Evolutionary conservation across 2,888 invertebrate genomes (phyloP), one percentile per base, ranked within the genome.

Genomic region (Pilophorus perplexus): DNA sequence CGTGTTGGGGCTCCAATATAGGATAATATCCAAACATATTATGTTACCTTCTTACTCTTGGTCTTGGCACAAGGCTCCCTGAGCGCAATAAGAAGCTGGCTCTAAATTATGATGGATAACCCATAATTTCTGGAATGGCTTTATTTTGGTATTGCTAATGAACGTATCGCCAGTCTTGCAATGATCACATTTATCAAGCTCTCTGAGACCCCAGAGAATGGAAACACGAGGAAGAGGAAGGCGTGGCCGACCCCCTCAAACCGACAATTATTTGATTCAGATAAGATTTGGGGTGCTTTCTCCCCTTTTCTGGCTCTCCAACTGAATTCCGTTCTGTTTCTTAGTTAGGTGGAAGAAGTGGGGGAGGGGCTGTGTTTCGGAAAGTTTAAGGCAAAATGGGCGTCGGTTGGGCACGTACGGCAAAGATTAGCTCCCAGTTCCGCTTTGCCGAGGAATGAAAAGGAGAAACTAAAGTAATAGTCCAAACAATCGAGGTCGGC

Each of bases 201-300:
- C n/a, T n/a, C n/a, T 55, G 38, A 23, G 25, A 22, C 14, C 25
- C 20, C 14, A 2, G 46, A 5, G 46, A 25, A 46, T 23, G 14
- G 46, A 46, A 46, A 46, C 14, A 46, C 46, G 46, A 46, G 46
- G 46, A 46, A 23, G 23, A 20, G 20, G 33, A 18, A 59, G 59
- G 59, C 59, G 59, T 59, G 59, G 40, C 59, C 59, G 20, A 1
- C 38, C 18, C 14, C 22, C 16, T 59, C 59, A 59, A 42, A 59
- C 59, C 59, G 23, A 59, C 59, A 40, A 59, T 59, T 59, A 59
- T 59, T 59, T 59, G 59, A 59, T 59, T 59, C 44, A 25, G 59
- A 59, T 59, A 42, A 59, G 59, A 59, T 59, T 42, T 23, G 33
- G 40, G 42, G 20, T 3, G 22, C 55, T 38, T n/a, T n/a, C n/a